These are phyloP conservation scores for Zaprionus davidi DNA, from an alignment of 1,140 invertebrate species.

Conservation along the genomic window DNA sequence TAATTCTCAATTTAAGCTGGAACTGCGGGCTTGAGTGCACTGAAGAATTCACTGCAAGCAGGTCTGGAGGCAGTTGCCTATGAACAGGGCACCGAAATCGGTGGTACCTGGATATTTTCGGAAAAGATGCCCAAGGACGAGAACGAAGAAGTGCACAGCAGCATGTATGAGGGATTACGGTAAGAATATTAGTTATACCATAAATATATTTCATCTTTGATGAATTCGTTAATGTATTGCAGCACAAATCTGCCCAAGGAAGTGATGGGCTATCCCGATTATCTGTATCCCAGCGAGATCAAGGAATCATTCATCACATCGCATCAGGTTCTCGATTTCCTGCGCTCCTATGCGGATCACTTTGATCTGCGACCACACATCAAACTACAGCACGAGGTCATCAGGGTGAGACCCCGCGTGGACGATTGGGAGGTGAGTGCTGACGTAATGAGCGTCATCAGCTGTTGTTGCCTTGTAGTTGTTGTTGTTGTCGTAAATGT, in stretches of 20 bases:
- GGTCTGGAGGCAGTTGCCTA: constrained; percentile 88
- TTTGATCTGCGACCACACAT: constrained; percentile 83
- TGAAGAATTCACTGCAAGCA: constrained; percentile 87
- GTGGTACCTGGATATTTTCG: constrained; percentile 95
- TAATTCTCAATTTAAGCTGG: constrained; percentile 85
- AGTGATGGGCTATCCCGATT: constrained; percentile 95
- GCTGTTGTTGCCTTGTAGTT: neutral
- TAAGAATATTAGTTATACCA: constrained; percentile 38
- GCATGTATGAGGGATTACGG: constrained; percentile 90
- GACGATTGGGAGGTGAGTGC: constrained; percentile 80
- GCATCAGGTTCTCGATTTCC: constrained; percentile 91
- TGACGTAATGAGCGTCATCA: constrained; percentile 39
- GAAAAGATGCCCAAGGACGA: constrained; percentile 89
- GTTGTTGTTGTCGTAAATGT: neutral
- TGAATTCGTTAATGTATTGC: neutral
- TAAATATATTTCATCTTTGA: neutral
- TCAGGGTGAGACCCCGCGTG: constrained; percentile 75
- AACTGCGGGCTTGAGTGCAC: constrained; percentile 90
- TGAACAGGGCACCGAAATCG: constrained; percentile 90
- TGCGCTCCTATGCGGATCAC: constrained; percentile 91
- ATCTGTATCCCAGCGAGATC: constrained; percentile 88
- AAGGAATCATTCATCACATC: constrained; percentile 92
- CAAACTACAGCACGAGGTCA: constrained; percentile 80
- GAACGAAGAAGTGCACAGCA: constrained; percentile 92
- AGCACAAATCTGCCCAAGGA: constrained; percentile 96